Conservation (phyloP, 2,888 invertebrate species). For the Pandemis corylana region DNA sequence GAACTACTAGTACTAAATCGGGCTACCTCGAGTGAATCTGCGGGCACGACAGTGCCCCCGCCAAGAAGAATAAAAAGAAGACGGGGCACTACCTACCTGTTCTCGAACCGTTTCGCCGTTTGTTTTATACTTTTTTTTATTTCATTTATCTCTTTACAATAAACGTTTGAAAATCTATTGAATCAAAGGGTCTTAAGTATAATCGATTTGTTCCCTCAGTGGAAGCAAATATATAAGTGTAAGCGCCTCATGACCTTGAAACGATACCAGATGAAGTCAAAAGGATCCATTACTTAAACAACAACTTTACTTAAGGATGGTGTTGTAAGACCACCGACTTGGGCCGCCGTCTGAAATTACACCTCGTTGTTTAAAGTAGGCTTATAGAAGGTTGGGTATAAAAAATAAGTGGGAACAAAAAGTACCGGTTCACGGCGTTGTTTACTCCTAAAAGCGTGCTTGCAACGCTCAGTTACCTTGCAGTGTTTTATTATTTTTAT, state of each 20-base stretch:
- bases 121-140: no score
- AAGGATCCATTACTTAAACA: slow-evolving; percentile 20
- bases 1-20: no score
- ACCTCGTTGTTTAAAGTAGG: slow-evolving; percentile 1
- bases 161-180: background rate
- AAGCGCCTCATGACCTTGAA: slow-evolving; percentile 15
- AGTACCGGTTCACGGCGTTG: background rate
- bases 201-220: background rate
- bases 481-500: no score
- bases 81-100: no score
- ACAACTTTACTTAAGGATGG: slow-evolving; percentile 25
- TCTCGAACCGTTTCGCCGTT: no score
- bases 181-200: background rate
- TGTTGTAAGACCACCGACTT: background rate
- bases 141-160: no score
- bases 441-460: background rate
- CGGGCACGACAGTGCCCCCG: no score
- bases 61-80: no score
- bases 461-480: background rate
- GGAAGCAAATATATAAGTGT: slow-evolving; percentile 31
- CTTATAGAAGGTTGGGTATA: background rate
- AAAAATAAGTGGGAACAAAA: slow-evolving; percentile 1
- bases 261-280: slow-evolving; percentile 7
- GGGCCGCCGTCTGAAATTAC: slow-evolving; percentile 7
- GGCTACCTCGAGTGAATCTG: no score